Evolutionary conservation across 1,140 invertebrate species (phyloP), one percentile per base, ranked within the genome.

Genomic region (Tetramorium alpestre): DNA sequence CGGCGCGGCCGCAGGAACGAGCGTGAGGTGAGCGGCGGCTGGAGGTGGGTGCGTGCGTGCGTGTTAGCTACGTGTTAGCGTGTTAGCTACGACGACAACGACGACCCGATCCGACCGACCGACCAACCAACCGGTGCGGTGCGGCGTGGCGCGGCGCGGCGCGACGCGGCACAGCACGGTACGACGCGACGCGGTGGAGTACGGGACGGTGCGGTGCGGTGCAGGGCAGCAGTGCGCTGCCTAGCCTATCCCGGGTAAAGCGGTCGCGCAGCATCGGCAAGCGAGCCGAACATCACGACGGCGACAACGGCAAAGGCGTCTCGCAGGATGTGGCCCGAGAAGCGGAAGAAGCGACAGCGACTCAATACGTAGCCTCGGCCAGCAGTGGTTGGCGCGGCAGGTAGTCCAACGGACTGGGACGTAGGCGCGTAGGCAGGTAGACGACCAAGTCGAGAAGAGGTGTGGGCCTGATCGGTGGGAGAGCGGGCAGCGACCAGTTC

Each of bases 281-380:
- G 22, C 88, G 72, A 88, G 90, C 77, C 80, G 86, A 77, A 88
- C 65, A 72, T 87, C 86, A 58, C 70, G 75, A 11, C 58, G 18
- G 25, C 49, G 25, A 18, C 28, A 5, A 11, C 49, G 11, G 62
- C 51, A 28, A 51, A 41, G 51, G n/a, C 51, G 78, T 82, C 76
- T 62, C 80, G 58, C 88, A 90, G 75, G 81, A 90, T 90, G 89
- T 73, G 88, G 87, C 64, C 80, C 80, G 72, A 90, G 76, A 51
- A 76, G 33, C 67, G 85, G 75, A 87, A 75, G 73, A 90, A 70
- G 67, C 78, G 65, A 58, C 22, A 87, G 62, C 76, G 58, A 84
- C 72, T 69, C 77, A 84, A 54, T 49, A 64, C 56, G 67, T 87
- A 84, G 60, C 62, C 82, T 85, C 69, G 44, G 77, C 84, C 81